Percentiles rank a stretch among this genome's conserved stretches.
Conservation (phyloP, 1,140 invertebrate genomes). For the Ctenoplectra terminalis region DNA sequence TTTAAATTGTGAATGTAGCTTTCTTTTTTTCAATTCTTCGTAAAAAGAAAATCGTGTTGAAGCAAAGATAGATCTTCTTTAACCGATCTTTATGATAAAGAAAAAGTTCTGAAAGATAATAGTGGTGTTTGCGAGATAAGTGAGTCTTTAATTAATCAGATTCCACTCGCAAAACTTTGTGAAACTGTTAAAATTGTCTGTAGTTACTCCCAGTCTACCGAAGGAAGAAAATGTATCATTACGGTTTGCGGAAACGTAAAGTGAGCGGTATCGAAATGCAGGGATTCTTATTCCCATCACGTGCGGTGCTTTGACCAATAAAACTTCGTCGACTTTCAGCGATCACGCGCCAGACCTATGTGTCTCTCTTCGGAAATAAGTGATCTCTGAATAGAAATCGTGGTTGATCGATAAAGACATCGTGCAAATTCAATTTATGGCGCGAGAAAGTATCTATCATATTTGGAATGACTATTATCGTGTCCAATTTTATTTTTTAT, state of each 20-base stretch:
- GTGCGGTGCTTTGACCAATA: slow-evolving; percentile 47
- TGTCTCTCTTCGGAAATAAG: slow-evolving; percentile 42
- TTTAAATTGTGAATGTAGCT: no score
- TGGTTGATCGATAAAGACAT: slow-evolving; percentile 17
- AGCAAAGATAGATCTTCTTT: no score
- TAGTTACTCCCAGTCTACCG: not conserved
- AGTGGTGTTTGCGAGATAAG: no score
- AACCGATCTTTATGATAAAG: no score
- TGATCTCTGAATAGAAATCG: slow-evolving; percentile 55
- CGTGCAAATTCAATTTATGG: slow-evolving; percentile 47
- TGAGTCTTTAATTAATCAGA: no score
- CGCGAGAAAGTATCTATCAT: not conserved
- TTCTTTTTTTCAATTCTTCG: no score
- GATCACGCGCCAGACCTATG: slow-evolving; percentile 39
- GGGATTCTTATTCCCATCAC: slow-evolving; percentile 57
- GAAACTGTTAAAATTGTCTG: not conserved
- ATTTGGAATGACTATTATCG: not conserved
- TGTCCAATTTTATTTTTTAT: no score
- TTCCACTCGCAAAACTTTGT: no score
- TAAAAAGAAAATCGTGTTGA: no score
- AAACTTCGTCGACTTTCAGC: slow-evolving; percentile 61
- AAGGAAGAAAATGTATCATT: slow-evolving; percentile 25
- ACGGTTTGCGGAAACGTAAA: slow-evolving; percentile 19
- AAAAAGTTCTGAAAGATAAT: no score
- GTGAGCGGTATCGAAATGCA: slow-evolving; percentile 19